These are phyloP conservation scores for Nannoperca obscura DNA, from an alignment of 2,797 vertebrate genomes.

Conservation along the genomic window DNA sequence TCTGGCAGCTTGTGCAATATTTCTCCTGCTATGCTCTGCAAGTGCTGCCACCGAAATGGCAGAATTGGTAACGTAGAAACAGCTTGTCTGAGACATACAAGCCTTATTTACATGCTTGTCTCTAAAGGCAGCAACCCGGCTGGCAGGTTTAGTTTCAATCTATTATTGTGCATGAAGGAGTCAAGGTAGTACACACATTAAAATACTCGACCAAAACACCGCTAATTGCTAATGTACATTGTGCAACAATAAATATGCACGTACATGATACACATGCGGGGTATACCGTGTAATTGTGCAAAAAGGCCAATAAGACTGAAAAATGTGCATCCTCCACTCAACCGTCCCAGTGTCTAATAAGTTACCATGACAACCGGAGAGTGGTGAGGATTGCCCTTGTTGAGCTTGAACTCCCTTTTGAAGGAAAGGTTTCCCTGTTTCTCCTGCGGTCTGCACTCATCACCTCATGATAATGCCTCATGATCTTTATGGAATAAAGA, in stretches of 20 bases:
- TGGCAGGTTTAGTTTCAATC: slow-evolving; percentile 29
- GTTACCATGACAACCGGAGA: slow-evolving; percentile 84
- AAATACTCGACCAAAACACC: slow-evolving; percentile 1
- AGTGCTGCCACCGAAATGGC: slow-evolving; percentile 50
- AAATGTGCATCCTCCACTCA: slow-evolving; percentile 63
- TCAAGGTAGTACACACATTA: not conserved
- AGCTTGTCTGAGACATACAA: slow-evolving; percentile 62
- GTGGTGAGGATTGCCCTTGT: slow-evolving; percentile 71
- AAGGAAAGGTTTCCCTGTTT: slow-evolving; percentile 66
- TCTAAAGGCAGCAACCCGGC: slow-evolving; percentile 32
- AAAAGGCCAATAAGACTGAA: slow-evolving; percentile 55
- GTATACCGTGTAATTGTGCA: slow-evolving; percentile 9
- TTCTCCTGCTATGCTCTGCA: slow-evolving; percentile 60
- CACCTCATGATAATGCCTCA: slow-evolving; percentile 19
- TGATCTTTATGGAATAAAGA: slow-evolving; percentile 13
- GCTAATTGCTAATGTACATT: not conserved
- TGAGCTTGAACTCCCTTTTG: slow-evolving; percentile 59
- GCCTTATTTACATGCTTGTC: slow-evolving; percentile 67
- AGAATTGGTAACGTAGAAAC: slow-evolving; percentile 62
- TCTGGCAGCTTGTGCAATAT: slow-evolving; percentile 66
- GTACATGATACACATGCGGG: slow-evolving; percentile 5
- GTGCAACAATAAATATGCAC: not conserved
- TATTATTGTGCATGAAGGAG: slow-evolving; percentile 29
- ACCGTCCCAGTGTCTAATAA: slow-evolving; percentile 67
- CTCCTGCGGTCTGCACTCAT: slow-evolving; percentile 43